These are phyloP conservation scores for Marronus borbonicus DNA, from an alignment of 2,888 invertebrate species.

Conservation along the genomic window DNA sequence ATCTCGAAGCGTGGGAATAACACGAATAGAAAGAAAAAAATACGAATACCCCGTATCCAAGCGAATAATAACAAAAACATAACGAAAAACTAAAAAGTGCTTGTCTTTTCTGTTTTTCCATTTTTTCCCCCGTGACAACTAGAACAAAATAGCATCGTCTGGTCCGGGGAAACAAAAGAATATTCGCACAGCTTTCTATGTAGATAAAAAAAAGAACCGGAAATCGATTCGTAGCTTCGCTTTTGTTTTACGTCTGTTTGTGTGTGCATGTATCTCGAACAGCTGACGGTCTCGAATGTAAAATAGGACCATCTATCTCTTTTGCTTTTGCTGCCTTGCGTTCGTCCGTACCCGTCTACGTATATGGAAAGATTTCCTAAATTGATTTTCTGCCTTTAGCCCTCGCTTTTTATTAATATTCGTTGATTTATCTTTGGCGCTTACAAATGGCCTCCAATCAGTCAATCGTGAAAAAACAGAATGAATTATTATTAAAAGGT, in stretches of 20 bases:
- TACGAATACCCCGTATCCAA: not conserved
- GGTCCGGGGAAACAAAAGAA: not conserved
- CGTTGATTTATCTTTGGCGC: slow-evolving; percentile 35
- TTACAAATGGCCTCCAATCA: slow-evolving; percentile 36
- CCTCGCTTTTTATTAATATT: slow-evolving; percentile 36
- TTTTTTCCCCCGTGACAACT: not conserved
- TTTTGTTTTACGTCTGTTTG: slow-evolving; percentile 31
- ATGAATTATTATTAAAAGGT: slow-evolving; percentile 26
- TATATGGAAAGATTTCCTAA: slow-evolving; percentile 23
- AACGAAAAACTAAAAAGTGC: not conserved
- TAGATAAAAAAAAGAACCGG: slow-evolving; percentile 23
- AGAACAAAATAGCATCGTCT: slow-evolving; percentile 6
- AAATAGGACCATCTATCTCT: slow-evolving; percentile 28
- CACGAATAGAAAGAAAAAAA: not conserved
- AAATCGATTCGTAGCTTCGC: slow-evolving; percentile 41
- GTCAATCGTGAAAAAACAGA: slow-evolving; percentile 29
- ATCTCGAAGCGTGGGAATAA: not conserved
- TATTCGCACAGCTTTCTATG: not conserved
- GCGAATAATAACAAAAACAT: not conserved
- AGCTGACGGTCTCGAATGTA: slow-evolving; percentile 40
- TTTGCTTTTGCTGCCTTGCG: not conserved
- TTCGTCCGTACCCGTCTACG: not conserved
- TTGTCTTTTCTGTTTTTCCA: not conserved
- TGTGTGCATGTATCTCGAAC: slow-evolving; percentile 22
- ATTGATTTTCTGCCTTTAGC: slow-evolving; percentile 33